phyloP scores from a whole-genome alignment of 92 coral and sea anemone genomes.

The Zoanthus sociatus region DNA sequence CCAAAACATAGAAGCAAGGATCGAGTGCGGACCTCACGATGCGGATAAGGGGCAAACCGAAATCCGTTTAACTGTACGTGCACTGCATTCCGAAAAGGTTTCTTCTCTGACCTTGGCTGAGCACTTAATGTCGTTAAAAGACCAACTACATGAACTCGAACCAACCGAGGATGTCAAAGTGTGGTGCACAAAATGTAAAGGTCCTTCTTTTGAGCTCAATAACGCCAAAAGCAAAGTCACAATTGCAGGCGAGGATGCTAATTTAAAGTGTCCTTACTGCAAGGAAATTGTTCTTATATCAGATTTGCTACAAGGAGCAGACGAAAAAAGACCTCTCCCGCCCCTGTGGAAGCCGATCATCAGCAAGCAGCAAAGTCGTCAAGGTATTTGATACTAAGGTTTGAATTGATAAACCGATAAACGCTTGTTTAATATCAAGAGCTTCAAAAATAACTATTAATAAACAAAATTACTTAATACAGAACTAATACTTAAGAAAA shows the following conservation, averaged over 20 bases:
- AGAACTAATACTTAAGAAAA: no score
- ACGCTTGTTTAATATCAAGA: not conserved
- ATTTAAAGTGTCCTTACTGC: constrained; percentile 12
- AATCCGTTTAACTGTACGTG: constrained; percentile 28
- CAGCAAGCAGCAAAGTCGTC: not conserved
- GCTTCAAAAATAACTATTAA: not conserved
- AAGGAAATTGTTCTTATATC: not conserved
- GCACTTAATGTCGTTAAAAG: not conserved
- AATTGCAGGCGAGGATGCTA: not conserved
- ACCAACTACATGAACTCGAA: constrained; percentile 8
- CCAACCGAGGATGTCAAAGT: constrained; percentile 23
- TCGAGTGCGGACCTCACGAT: constrained; percentile 26
- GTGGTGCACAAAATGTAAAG: constrained; percentile 33
- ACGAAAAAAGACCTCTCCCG: constrained; percentile 6
- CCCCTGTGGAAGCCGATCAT: constrained; percentile 5
- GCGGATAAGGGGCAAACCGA: constrained; percentile 16
- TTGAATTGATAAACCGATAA: not conserved
- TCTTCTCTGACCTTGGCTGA: not conserved
- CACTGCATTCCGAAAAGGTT: not conserved
- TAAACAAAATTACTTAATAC: not conserved
- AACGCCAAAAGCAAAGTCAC: not conserved
- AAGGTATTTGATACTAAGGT: constrained; percentile 13
- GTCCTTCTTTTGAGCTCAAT: not conserved
- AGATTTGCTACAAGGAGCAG: constrained; percentile 6
- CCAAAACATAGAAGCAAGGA: constrained; percentile 12